Evolutionary conservation across 2,888 invertebrate species (phyloP).

Genomic region (Sarcophaga rosellei): DNA sequence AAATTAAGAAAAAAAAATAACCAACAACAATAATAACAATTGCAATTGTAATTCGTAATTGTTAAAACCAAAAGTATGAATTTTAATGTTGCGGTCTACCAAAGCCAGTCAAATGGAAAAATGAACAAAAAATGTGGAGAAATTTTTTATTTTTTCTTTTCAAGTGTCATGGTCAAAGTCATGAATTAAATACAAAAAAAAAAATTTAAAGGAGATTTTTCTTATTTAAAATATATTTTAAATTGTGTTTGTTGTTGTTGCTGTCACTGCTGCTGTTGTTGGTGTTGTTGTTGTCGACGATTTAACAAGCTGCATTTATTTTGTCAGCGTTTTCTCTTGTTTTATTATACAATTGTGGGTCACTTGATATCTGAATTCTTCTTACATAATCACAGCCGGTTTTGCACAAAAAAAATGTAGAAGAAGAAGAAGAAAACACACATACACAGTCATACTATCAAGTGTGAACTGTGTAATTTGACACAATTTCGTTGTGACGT

Average conservation of each 20-base stretch:
- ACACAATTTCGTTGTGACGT: conserved; percentile 34
- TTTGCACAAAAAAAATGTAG: conserved; percentile 26
- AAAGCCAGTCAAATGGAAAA: too few relatives aligned
- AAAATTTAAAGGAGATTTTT: too few relatives aligned
- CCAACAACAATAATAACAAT: too few relatives aligned
- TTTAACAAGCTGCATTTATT: not conserved
- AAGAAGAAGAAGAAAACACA: not conserved
- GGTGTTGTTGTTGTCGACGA: not conserved
- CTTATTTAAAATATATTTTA: too few relatives aligned
- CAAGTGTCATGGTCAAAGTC: too few relatives aligned
- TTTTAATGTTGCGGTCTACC: not conserved
- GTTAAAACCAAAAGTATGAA: not conserved
- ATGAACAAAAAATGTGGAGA: too few relatives aligned
- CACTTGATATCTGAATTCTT: conserved; percentile 4
- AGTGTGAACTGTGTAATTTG: conserved; percentile 34
- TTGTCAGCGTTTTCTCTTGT: not conserved
- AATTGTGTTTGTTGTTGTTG: too few relatives aligned
- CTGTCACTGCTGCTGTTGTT: too few relatives aligned
- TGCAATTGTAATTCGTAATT: not conserved
- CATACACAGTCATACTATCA: not conserved
- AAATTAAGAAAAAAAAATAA: too few relatives aligned
- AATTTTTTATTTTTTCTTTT: too few relatives aligned
- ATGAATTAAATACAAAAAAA: too few relatives aligned
- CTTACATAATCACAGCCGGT: conserved; percentile 55
- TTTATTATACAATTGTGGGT: conserved; percentile 19